phyloP scores from a whole-genome alignment of 2,797 vertebrate species.

The Pangasius djambal region DNA sequence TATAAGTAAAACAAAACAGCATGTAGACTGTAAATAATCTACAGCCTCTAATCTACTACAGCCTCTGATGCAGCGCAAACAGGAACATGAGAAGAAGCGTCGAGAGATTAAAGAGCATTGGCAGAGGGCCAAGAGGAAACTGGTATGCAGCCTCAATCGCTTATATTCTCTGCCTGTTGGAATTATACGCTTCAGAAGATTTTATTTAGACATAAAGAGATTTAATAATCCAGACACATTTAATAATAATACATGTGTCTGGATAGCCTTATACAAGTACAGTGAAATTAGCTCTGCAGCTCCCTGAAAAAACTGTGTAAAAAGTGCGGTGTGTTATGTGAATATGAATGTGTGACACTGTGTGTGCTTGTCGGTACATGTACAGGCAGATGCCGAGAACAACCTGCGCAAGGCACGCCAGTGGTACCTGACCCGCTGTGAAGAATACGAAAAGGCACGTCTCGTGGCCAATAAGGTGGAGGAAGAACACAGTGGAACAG shows the following conservation, averaged over 20 bases:
- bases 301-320: no score
- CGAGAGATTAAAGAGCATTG: constrained; percentile 97
- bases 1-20: neutral
- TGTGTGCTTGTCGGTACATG: neutral
- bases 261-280: neutral
- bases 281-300: neutral
- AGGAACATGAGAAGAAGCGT: constrained; percentile 91
- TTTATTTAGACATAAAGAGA: neutral
- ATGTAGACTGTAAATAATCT: neutral
- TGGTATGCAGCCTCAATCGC: constrained; percentile 74
- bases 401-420: constrained; percentile 94
- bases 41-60: constrained; percentile 60
- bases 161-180: neutral
- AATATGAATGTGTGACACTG: neutral
- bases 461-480: constrained; percentile 80
- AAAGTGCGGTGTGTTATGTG: neutral
- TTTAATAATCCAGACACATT: neutral
- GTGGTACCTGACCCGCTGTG: constrained; percentile 84
- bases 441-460: constrained; percentile 91
- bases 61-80: constrained; percentile 83
- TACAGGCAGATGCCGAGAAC: constrained; percentile 83
- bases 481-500: constrained; percentile 77
- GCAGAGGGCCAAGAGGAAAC: constrained; percentile 91
- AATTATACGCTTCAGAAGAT: neutral
- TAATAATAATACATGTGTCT: neutral